Conservation (phyloP, 2,888 invertebrate genomes). For the Ectobius pallidus region DNA sequence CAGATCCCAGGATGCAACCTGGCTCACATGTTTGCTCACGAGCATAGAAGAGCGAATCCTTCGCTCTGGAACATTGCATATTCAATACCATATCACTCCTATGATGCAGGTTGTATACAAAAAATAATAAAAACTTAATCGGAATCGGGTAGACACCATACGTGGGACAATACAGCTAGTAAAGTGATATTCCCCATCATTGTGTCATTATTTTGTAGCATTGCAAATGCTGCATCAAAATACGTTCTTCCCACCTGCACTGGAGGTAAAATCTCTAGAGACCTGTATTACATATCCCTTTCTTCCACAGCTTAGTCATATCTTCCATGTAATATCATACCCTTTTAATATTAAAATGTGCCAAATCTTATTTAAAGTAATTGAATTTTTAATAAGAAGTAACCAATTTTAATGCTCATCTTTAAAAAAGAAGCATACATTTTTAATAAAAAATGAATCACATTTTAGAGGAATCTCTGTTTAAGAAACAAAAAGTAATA, state of each 20-base stretch:
- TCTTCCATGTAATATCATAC: conserved; percentile 25
- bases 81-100: conserved; percentile 22
- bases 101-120: too few species aligned
- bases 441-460: conserved; percentile 21
- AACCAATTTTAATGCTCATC: conserved; percentile 40
- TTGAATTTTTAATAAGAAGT: conserved; percentile 35
- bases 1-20: not conserved
- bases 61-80: conserved; percentile 10
- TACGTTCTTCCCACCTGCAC: not conserved
- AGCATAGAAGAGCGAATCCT: not conserved
- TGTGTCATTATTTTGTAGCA: too few species aligned
- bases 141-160: conserved; percentile 15
- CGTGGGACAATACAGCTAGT: conserved; percentile 32
- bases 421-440: conserved; percentile 23
- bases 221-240: not conserved
- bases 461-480: conserved; percentile 21
- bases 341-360: conserved; percentile 36
- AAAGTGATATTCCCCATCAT: not conserved
- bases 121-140: not conserved
- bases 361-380: conserved; percentile 38
- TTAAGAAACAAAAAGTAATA: conserved; percentile 20
- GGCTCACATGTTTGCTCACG: conserved; percentile 19
- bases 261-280: not conserved
- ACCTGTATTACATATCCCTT: conserved; percentile 37
- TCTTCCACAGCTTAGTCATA: conserved; percentile 30